Conservation (phyloP, 2,113 vertebrate species). For the Martes martes region DNA sequence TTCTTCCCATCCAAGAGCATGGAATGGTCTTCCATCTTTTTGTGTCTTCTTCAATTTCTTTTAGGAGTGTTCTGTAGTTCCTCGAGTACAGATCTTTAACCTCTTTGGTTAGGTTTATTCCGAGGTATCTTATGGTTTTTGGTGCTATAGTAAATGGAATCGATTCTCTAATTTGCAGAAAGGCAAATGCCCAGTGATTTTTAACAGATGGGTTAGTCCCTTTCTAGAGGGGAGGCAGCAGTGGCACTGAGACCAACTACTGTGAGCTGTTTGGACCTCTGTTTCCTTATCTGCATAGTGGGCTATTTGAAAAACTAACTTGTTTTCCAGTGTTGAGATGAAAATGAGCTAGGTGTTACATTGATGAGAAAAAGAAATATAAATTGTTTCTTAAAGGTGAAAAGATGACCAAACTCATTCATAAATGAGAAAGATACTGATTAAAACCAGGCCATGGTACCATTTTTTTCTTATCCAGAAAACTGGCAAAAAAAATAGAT, state of each 20-base stretch:
- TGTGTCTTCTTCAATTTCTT: too few species aligned
- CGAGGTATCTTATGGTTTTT: too few species aligned
- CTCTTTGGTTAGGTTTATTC: too few species aligned
- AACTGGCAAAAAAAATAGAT: neutral
- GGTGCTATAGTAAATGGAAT: too few species aligned
- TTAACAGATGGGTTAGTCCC: neutral
- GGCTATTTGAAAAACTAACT: neutral
- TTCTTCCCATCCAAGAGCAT: too few species aligned
- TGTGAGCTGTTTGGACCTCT: neutral
- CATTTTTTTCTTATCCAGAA: neutral
- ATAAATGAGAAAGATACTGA: neutral
- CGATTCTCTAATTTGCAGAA: too few species aligned
- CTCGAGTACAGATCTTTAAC: too few species aligned
- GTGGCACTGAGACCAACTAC: neutral
- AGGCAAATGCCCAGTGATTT: neutral
- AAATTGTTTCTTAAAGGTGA: neutral
- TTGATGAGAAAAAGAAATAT: neutral
- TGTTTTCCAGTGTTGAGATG: neutral
- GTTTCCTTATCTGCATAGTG: neutral
- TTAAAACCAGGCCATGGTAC: neutral
- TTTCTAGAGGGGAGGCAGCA: neutral
- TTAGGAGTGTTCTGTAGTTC: too few species aligned
- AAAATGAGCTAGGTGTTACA: neutral
- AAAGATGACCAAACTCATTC: neutral
- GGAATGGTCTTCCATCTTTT: too few species aligned